Conservation (phyloP, 1,140 invertebrate genomes). For the Aricia agestis region DNA sequence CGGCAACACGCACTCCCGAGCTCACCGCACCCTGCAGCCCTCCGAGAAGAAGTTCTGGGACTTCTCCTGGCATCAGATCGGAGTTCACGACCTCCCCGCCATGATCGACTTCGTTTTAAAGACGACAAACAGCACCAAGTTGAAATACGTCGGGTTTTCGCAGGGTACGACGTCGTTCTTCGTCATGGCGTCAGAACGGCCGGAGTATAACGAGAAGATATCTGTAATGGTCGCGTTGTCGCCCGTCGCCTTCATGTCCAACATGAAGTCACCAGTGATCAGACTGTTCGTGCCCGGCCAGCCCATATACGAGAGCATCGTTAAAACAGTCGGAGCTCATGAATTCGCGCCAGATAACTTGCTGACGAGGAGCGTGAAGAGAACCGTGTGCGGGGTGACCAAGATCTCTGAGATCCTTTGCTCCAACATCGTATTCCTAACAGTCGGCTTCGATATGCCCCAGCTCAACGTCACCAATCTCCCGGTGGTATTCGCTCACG, state of each 20-base stretch:
- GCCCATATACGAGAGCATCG: background rate
- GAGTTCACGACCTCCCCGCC: slow-evolving; percentile 79
- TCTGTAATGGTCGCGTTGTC: slow-evolving; percentile 77
- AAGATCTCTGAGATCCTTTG: slow-evolving; percentile 75
- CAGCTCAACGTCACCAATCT: slow-evolving; percentile 78
- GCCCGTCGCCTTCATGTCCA: slow-evolving; percentile 76
- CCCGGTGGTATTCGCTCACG: slow-evolving; percentile 83
- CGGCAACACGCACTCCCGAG: slow-evolving; percentile 81
- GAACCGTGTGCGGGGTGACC: slow-evolving; percentile 51
- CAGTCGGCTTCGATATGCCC: slow-evolving; percentile 76
- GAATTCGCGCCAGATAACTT: slow-evolving; percentile 22
- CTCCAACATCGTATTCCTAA: slow-evolving; percentile 76
- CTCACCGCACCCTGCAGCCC: slow-evolving; percentile 61
- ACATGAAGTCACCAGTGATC: slow-evolving; percentile 67
- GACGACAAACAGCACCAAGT: slow-evolving; percentile 58
- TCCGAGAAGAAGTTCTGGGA: slow-evolving; percentile 77
- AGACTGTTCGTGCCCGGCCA: background rate
- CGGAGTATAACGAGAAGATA: slow-evolving; percentile 79
- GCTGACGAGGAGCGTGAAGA: slow-evolving; percentile 52
- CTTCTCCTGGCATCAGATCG: slow-evolving; percentile 84
- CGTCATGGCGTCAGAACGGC: slow-evolving; percentile 74
- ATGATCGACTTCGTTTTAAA: slow-evolving; percentile 78
- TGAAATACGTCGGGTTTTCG: slow-evolving; percentile 78
- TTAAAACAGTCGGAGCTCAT: slow-evolving; percentile 11
- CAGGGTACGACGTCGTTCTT: slow-evolving; percentile 63